Base-by-base conservation (phyloP, 1,140 invertebrate species). In the Philopotamus ludificatus region DNA sequence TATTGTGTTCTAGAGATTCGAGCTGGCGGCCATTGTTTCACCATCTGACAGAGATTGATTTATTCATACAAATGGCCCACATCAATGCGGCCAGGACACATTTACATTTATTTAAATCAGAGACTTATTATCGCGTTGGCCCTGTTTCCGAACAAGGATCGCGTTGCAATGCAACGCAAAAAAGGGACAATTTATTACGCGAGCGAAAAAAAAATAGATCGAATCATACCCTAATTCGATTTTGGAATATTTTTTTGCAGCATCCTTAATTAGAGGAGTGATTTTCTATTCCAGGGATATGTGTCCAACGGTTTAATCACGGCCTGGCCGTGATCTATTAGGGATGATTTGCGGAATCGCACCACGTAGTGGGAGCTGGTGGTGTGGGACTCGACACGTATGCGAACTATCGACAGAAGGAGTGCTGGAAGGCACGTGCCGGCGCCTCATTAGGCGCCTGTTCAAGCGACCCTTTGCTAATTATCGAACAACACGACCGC, bases 21-120 rank as follows among this genome's bases (percentile, higher is more conserved):
- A 8, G 7, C 10, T 7, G 8, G 55, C 21, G 39, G 57, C 44
- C 57, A 60, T 60, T 60, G 57, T 60, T 60, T 45, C 41, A 21
- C 57, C 57, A 60, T 60, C 57, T 60, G 57, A 60, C 57, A 60
- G 57, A 60, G 57, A 60, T 60, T 60, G 57, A 60, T 60, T 60
- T 60, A 60, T 60, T 60, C 44, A 49, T 60, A 60, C 47, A 39
- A 60, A 60, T 28, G 44, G 57, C 42, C 42, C 22, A n/a, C 21
- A 20, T 60, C 57, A 20, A 60, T 47, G 54, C 21, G 21, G 54
- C 4, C 34, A 28, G 54, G 34, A 57, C 23, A 57, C 54, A 57
- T 57, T 57, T 41, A 57, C 54, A 57, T 57, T 57, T 42, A 57
- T 57, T 42, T 42, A 57, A 28, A 42, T 16, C 2, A 12, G 34